phyloP scores from a whole-genome alignment of 2,888 invertebrate species.

The Apotomis betuletana region DNA sequence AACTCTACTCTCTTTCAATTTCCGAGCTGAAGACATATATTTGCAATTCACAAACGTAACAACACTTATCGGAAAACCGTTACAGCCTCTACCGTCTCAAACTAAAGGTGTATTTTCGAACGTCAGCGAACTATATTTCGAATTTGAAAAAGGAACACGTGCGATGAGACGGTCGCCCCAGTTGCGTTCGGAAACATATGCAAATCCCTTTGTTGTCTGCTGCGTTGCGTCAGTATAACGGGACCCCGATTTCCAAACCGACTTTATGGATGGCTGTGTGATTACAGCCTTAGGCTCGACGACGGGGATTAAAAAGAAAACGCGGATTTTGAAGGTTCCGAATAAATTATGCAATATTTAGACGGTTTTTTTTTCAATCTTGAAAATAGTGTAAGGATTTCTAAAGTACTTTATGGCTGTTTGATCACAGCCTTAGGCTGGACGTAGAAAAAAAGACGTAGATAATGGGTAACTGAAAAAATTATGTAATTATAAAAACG shows the following conservation, averaged over 20 bases:
- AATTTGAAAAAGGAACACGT: conserved; percentile 49
- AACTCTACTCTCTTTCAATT: conserved; percentile 45
- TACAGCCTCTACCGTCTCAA: conserved; percentile 32
- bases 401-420: conserved; percentile 53
- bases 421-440: conserved; percentile 34
- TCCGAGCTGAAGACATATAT: conserved; percentile 46
- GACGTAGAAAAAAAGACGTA: conserved; percentile 15
- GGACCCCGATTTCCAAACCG: conserved; percentile 59
- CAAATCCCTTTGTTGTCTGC: conserved; percentile 79
- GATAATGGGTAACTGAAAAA: neutral
- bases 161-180: conserved; percentile 49
- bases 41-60: conserved; percentile 44
- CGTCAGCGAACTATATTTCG: conserved; percentile 43
- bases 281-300: conserved; percentile 35
- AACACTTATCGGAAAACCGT: conserved; percentile 25
- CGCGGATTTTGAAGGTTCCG: no score
- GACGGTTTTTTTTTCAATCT: neutral
- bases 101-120: conserved; percentile 36
- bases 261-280: conserved; percentile 51
- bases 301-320: conserved; percentile 24
- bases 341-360: conserved; percentile 4
- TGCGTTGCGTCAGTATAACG: conserved; percentile 69
- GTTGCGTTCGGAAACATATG: conserved; percentile 73
- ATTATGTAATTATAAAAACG: neutral
- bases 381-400: neutral